Conservation (phyloP, 2,113 vertebrate genomes). For the Sula dactylatra region DNA sequence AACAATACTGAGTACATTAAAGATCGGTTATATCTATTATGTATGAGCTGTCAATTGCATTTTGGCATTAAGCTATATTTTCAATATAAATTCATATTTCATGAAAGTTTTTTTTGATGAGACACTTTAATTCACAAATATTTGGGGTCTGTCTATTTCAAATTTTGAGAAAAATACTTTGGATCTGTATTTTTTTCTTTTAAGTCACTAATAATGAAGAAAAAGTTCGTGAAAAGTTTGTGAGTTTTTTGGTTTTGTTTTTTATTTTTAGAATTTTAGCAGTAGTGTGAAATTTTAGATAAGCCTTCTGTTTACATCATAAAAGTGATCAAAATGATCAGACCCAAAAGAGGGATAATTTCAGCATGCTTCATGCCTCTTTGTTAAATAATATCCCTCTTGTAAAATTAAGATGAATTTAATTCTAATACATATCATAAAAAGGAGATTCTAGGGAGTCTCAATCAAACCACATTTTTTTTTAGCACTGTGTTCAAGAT, state of each 20-base stretch:
- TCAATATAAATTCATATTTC: not conserved
- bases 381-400: slow-evolving; percentile 2
- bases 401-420: slow-evolving; percentile 30
- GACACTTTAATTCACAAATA: not conserved
- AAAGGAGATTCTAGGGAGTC: slow-evolving; percentile 29
- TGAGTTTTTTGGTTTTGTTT: accelerated
- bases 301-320: not conserved
- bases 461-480: slow-evolving; percentile 2
- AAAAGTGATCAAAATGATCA: not conserved
- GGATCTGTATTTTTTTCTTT: not conserved
- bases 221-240: not conserved
- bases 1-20: not conserved
- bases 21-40: not conserved
- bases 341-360: not conserved
- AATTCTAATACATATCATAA: slow-evolving; percentile 24
- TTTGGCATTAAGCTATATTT: not conserved
- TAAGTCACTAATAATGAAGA: not conserved
- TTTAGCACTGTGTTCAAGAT: slow-evolving; percentile 41
- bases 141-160: not conserved
- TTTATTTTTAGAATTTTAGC: not conserved
- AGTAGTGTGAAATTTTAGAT: not conserved
- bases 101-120: not conserved
- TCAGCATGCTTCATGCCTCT: not conserved
- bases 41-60: not conserved
- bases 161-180: not conserved